These are phyloP conservation scores for Lasaia peninsularis DNA, from an alignment of 1,140 invertebrate species.

Conservation along the genomic window DNA sequence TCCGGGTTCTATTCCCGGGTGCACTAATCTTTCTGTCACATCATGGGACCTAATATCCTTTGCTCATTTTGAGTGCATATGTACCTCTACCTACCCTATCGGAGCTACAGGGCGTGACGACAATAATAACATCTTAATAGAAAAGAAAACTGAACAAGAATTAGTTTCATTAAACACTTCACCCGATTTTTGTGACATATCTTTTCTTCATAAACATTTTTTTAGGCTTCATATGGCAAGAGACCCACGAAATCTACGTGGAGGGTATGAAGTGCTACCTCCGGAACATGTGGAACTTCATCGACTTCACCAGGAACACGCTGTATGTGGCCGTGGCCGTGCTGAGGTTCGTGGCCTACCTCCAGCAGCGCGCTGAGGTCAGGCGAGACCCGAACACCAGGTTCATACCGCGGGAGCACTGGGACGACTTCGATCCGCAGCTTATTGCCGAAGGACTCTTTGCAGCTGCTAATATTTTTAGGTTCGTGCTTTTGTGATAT, in stretches of 20 bases:
- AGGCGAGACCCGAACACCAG: conserved; percentile 80
- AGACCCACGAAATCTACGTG: conserved; percentile 91
- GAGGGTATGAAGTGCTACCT: conserved; percentile 91
- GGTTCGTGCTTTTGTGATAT: too few relatives aligned
- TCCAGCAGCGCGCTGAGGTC: conserved; percentile 85
- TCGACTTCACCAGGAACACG: conserved; percentile 94
- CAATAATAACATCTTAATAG: too few relatives aligned
- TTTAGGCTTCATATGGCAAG: conserved; percentile 93
- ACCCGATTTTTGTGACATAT: too few relatives aligned
- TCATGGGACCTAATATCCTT: conserved; percentile 19
- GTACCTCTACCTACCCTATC: too few relatives aligned
- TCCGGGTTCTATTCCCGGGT: too few relatives aligned
- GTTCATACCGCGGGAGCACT: conserved; percentile 88
- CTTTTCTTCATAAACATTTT: too few relatives aligned
- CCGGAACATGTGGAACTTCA: conserved; percentile 96
- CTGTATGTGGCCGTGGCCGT: conserved; percentile 89
- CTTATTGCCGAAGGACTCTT: conserved; percentile 96
- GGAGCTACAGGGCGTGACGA: too few relatives aligned
- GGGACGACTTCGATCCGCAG: conserved; percentile 96
- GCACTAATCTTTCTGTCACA: too few relatives aligned
- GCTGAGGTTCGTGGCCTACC: conserved; percentile 86
- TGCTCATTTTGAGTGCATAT: too few relatives aligned
- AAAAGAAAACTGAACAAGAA: too few relatives aligned
- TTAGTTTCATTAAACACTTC: too few relatives aligned
- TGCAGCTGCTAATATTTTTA: conserved; percentile 95